phyloP scores from a whole-genome alignment of 2,797 vertebrate species.

The Brachyalestes nurse region DNA sequence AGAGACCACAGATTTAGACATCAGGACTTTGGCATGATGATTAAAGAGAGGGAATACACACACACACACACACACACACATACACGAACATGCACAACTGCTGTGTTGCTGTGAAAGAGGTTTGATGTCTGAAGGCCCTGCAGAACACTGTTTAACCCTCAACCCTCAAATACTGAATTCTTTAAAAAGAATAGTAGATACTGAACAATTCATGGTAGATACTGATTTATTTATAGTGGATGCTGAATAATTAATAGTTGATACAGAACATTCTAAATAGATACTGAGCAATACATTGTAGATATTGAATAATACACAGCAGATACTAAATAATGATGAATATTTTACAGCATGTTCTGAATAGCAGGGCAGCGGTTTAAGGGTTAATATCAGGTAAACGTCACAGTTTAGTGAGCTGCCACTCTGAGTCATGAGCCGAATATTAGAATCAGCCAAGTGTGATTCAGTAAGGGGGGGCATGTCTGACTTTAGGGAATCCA shows the following conservation, averaged over 20 bases:
- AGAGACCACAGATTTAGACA: conserved; percentile 71
- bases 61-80: conserved; percentile 61
- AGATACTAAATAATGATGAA: too few species aligned
- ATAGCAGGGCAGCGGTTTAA: too few species aligned
- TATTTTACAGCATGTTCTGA: too few species aligned
- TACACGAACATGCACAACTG: conserved; percentile 49
- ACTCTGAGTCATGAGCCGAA: background rate
- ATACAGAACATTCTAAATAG: too few species aligned
- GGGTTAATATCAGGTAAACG: too few species aligned
- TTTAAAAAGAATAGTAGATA: too few species aligned
- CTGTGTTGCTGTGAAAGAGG: conserved; percentile 16
- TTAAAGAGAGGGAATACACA: conserved; percentile 63
- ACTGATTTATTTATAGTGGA: too few species aligned
- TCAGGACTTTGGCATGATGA: conserved; percentile 76
- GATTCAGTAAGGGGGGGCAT: background rate
- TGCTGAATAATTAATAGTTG: too few species aligned
- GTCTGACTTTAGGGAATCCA: background rate
- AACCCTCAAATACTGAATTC: background rate
- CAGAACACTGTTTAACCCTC: too few species aligned
- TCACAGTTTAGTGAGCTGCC: background rate
- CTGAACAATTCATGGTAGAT: too few species aligned
- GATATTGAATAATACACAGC: too few species aligned
- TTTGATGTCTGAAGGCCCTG: background rate
- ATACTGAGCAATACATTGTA: too few species aligned
- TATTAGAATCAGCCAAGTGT: background rate